phyloP scores from a whole-genome alignment of 1,140 invertebrate species.

The Drosophila sulfurigaster region DNA sequence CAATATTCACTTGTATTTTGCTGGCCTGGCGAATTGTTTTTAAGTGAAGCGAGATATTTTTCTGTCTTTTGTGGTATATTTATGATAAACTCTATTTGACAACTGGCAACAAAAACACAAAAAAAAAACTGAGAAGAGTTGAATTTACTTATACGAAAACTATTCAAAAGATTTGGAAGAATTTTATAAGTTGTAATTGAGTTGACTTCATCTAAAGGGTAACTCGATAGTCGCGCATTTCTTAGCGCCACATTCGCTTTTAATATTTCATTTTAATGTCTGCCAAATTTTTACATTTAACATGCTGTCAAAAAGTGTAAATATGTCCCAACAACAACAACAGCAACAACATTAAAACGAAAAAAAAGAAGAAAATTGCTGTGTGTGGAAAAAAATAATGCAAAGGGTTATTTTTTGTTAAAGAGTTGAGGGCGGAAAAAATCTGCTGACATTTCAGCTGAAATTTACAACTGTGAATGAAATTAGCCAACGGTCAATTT shows the following conservation, averaged over 20 bases:
- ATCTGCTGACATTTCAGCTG: background rate
- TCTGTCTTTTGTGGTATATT: no score
- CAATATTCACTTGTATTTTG: background rate
- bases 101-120: no score
- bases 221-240: background rate
- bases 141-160: no score
- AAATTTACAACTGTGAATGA: background rate
- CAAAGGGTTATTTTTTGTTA: background rate
- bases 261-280: background rate
- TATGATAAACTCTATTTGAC: no score
- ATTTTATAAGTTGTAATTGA: no score
- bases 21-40: background rate
- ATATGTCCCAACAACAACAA: slow-evolving; percentile 4
- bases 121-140: no score
- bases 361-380: background rate
- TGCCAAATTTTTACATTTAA: slow-evolving; percentile 15
- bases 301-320: slow-evolving; percentile 13
- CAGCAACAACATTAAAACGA: background rate
- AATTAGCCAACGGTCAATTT: background rate
- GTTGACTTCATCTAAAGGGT: background rate
- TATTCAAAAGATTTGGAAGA: no score
- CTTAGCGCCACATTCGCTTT: background rate
- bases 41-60: background rate
- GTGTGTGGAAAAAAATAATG: background rate
- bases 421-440: background rate